Base-by-base conservation (phyloP, 2,888 invertebrate species). In the Drosophila longiperda region DNA sequence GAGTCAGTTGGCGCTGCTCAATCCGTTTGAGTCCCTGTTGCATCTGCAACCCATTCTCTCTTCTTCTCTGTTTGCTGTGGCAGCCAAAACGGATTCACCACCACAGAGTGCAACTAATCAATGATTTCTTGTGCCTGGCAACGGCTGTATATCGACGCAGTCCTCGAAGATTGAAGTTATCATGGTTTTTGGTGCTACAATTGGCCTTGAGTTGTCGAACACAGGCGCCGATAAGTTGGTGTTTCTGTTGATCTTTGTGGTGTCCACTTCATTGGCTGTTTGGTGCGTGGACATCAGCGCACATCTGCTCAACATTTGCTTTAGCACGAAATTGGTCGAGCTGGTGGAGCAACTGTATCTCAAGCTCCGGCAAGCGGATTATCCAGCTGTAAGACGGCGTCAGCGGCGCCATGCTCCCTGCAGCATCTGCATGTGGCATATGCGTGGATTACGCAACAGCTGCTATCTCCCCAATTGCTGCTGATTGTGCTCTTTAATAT, bases 401-500 rank as follows among this genome's bases (percentile, higher is more conserved):
- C 73, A 76, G 29, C 73, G 65, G 0, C 66, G 71, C 0, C 48
- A n/a, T 20, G 48, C 15, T 32, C 59, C 8, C 49, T 72, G 20
- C 82, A 86, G 64, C 73, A 67, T 0, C 59, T 82, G 4, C 53
- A 77, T 3, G 49, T 65, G 20, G 67, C 71, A 8, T 86, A 82
- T 33, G 71, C 50, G 0, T 48, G 55, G 15, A 57, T 82, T 1
- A 80, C 80, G 15, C 77, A 72, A 33, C 42, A 76, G 20, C 26
- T 79, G 2, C 50, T 85, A 62, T 64, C 67, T 0, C 73, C 80
- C 2, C 73, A 82, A 59, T 23, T 82, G 23, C 23, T 82, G 1
- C 64, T 85, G 7, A 79, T 82, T 17, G 57, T 85, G 4, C 52
- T 79, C 32, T 75, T 79, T 49, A 66, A 79, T 36, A 52, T 85